Base-by-base conservation (phyloP, 2,888 invertebrate genomes). In the Netelia melanura region DNA sequence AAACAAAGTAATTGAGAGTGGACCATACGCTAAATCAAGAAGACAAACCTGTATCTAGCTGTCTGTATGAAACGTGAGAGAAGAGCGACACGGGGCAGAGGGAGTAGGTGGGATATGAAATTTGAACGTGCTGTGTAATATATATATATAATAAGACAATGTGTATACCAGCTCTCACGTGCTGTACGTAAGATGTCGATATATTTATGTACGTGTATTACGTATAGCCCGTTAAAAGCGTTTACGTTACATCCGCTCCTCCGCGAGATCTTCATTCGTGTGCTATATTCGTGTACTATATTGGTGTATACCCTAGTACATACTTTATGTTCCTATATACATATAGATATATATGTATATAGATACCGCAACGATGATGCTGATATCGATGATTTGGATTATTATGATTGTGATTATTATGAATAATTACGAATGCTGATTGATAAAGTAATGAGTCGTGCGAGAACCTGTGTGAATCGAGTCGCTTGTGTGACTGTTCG, bases 291-390 rank as follows among this genome's bases (percentile, higher is more conserved):
- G 81, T 74, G 74, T 81, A 74, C 67, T 74, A 80, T 79, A 83
- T 83, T 68, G 83, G 54, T 78, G 68, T 83, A 67, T 83, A 78
- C 48, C 58, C 79, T 79, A 78, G 74, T 72, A 70, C 74, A 75
- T 83, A 83, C 64, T 83, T 83, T 83, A 58, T 79, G 78, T 79
- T 76, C 83, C 68, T 79, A 74, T 79, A 11, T 52, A 52, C 11
- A 52, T 52, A 52, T 52, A 52, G 0, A 52, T 52, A 52, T 5
- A 14, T 52, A 52, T 14, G 8, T 52, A 52, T 52, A 52, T 52
- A 52, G n/a, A 52, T 14, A 14, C 14, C 52, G 52, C 52, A 52
- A 52, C 52, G 52, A 52, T 52, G 58, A 61, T 65, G 72, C 58
- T 62, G 68, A 70, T 61, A 78, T 70, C 54, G 14, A 62, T 43